phyloP scores from a whole-genome alignment of 1,140 invertebrate genomes.

The Bathynomus jamesi region DNA sequence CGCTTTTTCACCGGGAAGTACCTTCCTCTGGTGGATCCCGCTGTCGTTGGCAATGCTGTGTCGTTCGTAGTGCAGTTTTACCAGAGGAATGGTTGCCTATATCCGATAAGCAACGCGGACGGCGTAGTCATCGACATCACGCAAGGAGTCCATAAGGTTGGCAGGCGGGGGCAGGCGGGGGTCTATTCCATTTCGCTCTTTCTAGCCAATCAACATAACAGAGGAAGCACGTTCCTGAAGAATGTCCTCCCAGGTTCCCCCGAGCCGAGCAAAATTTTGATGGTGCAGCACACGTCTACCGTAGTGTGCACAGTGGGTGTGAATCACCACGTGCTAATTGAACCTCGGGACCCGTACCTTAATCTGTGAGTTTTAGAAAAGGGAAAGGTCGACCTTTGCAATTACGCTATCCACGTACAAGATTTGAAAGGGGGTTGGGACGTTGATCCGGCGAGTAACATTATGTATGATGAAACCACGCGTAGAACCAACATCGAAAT shows the following conservation, averaged over 20 bases:
- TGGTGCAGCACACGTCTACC: background rate
- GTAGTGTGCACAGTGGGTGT: background rate
- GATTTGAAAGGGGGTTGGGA: background rate
- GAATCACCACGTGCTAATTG: background rate
- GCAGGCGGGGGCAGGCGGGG: background rate
- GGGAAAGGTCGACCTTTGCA: background rate
- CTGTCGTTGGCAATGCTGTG: constrained; percentile 77
- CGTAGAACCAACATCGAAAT: background rate
- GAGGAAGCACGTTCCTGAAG: background rate
- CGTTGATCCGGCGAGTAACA: background rate
- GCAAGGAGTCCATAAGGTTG: background rate
- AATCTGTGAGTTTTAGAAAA: background rate
- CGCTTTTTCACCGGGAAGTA: constrained; percentile 89
- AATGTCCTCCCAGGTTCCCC: background rate
- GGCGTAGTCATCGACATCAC: background rate
- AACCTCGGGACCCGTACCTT: background rate
- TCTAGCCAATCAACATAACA: background rate
- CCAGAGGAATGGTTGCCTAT: background rate
- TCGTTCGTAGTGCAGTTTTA: constrained; percentile 62
- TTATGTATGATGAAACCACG: background rate
- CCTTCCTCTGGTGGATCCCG: constrained; percentile 75
- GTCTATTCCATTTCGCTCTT: background rate
- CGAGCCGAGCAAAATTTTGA: background rate
- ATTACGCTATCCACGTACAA: background rate
- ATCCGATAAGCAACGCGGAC: background rate